phyloP scores from a whole-genome alignment of 2,888 invertebrate genomes.

The Acleris cristana region DNA sequence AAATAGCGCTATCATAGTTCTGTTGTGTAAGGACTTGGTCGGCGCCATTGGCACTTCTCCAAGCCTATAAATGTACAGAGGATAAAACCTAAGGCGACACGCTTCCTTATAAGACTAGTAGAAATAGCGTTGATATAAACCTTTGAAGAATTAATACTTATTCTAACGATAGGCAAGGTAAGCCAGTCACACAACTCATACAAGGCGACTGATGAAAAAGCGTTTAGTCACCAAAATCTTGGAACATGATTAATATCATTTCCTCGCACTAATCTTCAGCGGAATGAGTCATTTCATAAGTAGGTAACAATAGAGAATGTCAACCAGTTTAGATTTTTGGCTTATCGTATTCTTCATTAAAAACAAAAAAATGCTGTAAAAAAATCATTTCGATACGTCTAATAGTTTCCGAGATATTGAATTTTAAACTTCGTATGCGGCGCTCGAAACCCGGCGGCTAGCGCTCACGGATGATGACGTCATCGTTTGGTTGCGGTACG shows the following conservation, averaged over 20 bases:
- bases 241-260: constrained; percentile 26
- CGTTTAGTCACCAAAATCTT: constrained; percentile 18
- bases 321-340: no score
- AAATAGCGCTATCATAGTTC: constrained; percentile 37
- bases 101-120: constrained; percentile 56
- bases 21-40: constrained; percentile 57
- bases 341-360: no score
- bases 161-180: neutral
- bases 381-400: no score
- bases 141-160: neutral
- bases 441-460: no score
- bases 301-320: no score
- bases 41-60: constrained; percentile 62
- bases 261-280: constrained; percentile 17
- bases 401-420: no score
- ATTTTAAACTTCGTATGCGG: no score
- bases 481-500: no score
- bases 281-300: constrained; percentile 7
- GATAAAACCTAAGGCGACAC: constrained; percentile 57
- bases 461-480: no score
- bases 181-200: constrained; percentile 19
- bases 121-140: constrained; percentile 16
- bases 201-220: constrained; percentile 3
- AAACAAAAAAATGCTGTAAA: no score
- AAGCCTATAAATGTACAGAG: constrained; percentile 66